These are phyloP conservation scores for Chlorocebus sabaeus DNA, from an alignment of 2,113 vertebrate species.

Conservation along the genomic window DNA sequence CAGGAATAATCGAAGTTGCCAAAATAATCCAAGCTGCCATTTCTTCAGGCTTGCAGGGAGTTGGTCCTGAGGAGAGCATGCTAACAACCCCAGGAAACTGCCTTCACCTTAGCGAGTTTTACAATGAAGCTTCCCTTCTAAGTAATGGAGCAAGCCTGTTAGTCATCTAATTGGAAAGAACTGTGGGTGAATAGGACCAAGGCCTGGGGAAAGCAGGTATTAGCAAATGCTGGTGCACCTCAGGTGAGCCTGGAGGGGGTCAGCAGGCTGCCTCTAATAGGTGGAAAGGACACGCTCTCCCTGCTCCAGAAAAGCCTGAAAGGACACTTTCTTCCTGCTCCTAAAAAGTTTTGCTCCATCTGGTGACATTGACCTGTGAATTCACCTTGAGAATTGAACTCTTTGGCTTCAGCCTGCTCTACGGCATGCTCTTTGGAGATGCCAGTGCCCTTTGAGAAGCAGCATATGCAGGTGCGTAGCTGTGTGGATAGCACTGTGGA, in stretches of 20 bases:
- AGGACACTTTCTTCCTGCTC: background rate
- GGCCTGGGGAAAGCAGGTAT: background rate
- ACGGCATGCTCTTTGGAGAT: background rate
- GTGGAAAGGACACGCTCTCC: background rate
- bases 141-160: background rate
- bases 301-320: background rate
- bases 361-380: background rate
- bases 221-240: background rate
- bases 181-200: background rate
- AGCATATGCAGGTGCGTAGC: background rate
- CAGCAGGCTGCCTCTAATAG: background rate
- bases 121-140: conserved; percentile 1
- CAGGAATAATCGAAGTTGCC: background rate
- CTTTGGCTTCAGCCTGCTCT: background rate
- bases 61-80: rapidly evolving
- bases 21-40: background rate
- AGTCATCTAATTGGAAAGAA: background rate
- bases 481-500: too few species aligned
- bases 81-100: background rate
- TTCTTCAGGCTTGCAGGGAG: background rate
- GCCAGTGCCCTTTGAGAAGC: background rate
- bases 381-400: background rate
- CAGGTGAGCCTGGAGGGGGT: background rate
- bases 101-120: conserved; percentile 11
- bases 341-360: background rate